Conservation (phyloP, 1,140 invertebrate species). For the Orchesella cincta region DNA sequence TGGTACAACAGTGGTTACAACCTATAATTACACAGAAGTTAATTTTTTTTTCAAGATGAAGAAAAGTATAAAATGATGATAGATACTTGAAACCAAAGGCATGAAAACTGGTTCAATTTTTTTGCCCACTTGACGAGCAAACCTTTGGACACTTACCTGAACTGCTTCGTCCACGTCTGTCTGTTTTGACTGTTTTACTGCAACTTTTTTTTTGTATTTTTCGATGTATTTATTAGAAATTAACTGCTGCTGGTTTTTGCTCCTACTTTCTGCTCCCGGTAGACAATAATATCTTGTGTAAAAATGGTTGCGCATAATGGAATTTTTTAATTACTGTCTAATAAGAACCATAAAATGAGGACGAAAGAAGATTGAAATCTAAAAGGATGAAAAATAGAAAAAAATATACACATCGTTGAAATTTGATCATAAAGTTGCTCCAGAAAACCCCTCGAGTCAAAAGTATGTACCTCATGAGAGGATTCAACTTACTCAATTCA, state of each 20-base stretch:
- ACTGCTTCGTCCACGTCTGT: background rate
- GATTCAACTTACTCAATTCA: background rate
- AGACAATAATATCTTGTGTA: background rate
- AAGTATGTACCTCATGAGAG: background rate
- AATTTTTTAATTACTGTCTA: conserved; percentile 32
- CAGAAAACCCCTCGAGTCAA: conserved; percentile 1
- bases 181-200: background rate
- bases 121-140: background rate
- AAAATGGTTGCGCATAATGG: background rate
- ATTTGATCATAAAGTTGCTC: conserved; percentile 24
- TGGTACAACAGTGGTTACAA: background rate
- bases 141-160: background rate
- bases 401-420: conserved; percentile 18
- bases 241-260: background rate
- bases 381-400: background rate
- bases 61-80: background rate
- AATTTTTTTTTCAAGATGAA: conserved; percentile 2
- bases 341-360: conserved; percentile 13
- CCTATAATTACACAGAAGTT: background rate
- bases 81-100: background rate
- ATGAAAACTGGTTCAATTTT: conserved; percentile 30
- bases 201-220: background rate
- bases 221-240: background rate
- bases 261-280: background rate
- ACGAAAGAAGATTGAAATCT: background rate